Percentiles rank a stretch among this genome's conserved stretches.
Conservation (phyloP, 2,113 vertebrate genomes). For the Myotis yumanensis region DNA sequence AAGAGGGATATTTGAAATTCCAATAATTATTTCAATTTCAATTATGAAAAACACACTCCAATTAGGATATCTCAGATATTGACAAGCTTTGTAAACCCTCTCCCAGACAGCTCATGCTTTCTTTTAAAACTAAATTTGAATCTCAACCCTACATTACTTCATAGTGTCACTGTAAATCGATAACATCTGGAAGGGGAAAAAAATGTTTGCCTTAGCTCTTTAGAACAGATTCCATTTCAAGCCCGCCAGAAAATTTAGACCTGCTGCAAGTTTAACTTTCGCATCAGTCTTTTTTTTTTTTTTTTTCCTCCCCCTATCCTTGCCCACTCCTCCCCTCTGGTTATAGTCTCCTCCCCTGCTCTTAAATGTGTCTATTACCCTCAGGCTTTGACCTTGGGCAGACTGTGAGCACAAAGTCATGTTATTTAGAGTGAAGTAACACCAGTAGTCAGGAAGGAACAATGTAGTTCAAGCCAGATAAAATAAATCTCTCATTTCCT, state of each 20-base stretch:
- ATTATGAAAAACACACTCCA: slow-evolving; percentile 28
- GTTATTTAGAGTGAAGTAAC: slow-evolving; percentile 85
- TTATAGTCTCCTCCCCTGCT: slow-evolving; percentile 36
- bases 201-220: slow-evolving; percentile 24
- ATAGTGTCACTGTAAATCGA: slow-evolving; percentile 42
- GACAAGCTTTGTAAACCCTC: slow-evolving; percentile 25
- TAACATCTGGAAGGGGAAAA: slow-evolving; percentile 21
- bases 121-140: slow-evolving; percentile 63
- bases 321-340: slow-evolving; percentile 33
- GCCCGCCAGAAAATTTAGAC: slow-evolving; percentile 46
- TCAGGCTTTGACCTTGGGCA: slow-evolving; percentile 80
- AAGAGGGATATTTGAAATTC: slow-evolving; percentile 35
- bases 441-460: slow-evolving; percentile 89
- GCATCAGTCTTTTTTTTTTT: background rate
- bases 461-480: slow-evolving; percentile 88
- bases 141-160: slow-evolving; percentile 64
- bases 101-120: slow-evolving; percentile 41
- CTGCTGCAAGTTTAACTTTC: slow-evolving; percentile 57
- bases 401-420: slow-evolving; percentile 79
- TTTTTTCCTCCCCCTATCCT: background rate
- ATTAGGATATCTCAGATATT: slow-evolving; percentile 12
- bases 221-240: slow-evolving; percentile 41
- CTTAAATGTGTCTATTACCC: slow-evolving; percentile 76
- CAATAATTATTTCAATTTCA: slow-evolving; percentile 24
- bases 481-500: slow-evolving; percentile 90